Conservation (phyloP, 1,140 invertebrate species). For the Spodoptera litura region DNA sequence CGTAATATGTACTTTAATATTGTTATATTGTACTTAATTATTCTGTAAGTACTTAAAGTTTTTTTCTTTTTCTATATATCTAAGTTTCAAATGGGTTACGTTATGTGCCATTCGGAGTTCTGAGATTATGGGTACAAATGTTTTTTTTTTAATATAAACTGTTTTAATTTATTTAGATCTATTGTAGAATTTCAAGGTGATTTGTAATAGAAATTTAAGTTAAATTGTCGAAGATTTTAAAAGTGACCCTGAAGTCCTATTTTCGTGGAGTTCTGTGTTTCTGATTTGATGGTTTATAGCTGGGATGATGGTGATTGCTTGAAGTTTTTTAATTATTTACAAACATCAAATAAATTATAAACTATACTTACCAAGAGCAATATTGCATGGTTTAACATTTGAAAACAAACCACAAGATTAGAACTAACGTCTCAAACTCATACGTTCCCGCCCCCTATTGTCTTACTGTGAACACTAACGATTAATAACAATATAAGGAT, state of each 20-base stretch:
- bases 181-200: neutral
- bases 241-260: neutral
- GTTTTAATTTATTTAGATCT: conserved; percentile 3
- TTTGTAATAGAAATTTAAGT: too few relatives aligned
- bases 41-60: conserved; percentile 1
- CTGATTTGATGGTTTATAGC: neutral
- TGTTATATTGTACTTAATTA: conserved; percentile 21
- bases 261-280: neutral
- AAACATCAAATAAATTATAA: too few relatives aligned
- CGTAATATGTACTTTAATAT: too few relatives aligned
- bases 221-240: neutral
- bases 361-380: too few relatives aligned
- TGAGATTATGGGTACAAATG: conserved; percentile 35
- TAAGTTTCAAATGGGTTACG: conserved; percentile 1
- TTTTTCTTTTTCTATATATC: neutral
- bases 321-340: too few relatives aligned
- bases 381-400: too few relatives aligned
- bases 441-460: too few relatives aligned
- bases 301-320: neutral
- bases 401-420: too few relatives aligned
- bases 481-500: too few relatives aligned
- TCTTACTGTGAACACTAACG: too few relatives aligned
- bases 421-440: too few relatives aligned
- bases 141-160: neutral
- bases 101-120: conserved; percentile 23